These are phyloP conservation scores for Oreonectes daqikongensis DNA, from an alignment of 2,797 vertebrate species.

Conservation along the genomic window DNA sequence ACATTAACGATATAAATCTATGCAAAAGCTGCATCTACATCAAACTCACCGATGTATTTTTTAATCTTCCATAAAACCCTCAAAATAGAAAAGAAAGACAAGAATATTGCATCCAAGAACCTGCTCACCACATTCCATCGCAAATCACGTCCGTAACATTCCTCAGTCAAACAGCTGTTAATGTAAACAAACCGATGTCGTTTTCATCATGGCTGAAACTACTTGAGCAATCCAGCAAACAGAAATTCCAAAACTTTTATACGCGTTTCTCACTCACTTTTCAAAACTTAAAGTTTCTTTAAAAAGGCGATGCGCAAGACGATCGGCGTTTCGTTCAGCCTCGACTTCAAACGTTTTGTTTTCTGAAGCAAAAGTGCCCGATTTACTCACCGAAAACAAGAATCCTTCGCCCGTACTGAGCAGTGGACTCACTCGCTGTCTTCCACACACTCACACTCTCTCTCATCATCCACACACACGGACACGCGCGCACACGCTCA, in stretches of 20 bases:
- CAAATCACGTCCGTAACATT: background rate
- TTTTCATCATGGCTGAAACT: constrained; percentile 22
- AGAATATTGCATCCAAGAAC: constrained; percentile 17
- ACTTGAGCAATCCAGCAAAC: background rate
- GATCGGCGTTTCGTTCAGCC: background rate
- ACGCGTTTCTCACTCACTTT: constrained; percentile 24
- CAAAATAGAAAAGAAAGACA: background rate
- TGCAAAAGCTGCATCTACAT: background rate
- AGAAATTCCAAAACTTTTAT: constrained; percentile 16
- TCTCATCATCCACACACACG: constrained; percentile 20
- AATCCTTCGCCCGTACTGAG: constrained; percentile 25
- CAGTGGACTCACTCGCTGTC: constrained; percentile 31
- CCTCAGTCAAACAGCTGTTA: background rate
- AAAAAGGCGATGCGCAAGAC: background rate
- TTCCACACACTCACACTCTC: constrained; percentile 50
- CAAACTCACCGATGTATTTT: background rate
- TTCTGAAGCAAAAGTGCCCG: background rate
- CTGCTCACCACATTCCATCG: constrained; percentile 33
- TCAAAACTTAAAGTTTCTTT: constrained; percentile 20
- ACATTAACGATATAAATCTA: background rate
- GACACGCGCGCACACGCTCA: background rate
- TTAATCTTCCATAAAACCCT: background rate
- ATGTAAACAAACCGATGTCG: background rate
- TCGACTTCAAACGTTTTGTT: background rate
- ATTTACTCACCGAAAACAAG: constrained; percentile 27